phyloP scores from a whole-genome alignment of 2,797 vertebrate species.

The Serranus cabrilla region DNA sequence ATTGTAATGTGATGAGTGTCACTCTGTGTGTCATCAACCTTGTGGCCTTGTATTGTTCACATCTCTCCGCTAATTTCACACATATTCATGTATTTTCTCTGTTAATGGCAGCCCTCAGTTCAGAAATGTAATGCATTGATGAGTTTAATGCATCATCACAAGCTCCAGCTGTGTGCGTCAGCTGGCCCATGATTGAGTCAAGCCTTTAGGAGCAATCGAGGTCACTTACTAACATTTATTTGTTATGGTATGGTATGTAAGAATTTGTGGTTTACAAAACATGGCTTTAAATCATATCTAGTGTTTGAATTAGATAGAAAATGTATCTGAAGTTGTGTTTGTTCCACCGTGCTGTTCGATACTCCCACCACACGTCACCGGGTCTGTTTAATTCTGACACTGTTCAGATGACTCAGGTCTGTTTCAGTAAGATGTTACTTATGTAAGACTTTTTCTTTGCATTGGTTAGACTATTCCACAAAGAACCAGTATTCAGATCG shows the following conservation, averaged over 20 bases:
- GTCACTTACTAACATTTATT: constrained; percentile 4
- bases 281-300: background rate
- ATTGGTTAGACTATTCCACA: background rate
- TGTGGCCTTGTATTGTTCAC: background rate
- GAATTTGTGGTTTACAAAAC: background rate
- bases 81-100: constrained; percentile 11
- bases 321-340: constrained; percentile 13
- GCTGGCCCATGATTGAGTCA: constrained; percentile 12
- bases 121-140: constrained; percentile 26
- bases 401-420: constrained; percentile 16
- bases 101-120: constrained; percentile 17
- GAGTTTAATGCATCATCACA: constrained; percentile 27
- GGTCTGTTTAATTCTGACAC: background rate
- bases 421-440: background rate
- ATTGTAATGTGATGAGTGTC: constrained; percentile 15
- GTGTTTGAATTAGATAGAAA: background rate
- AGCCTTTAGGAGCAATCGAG: constrained; percentile 7
- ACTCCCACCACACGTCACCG: background rate
- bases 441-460: background rate
- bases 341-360: constrained; percentile 2
- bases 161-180: constrained; percentile 38
- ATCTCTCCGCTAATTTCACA: constrained; percentile 6
- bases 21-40: background rate
- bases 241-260: background rate
- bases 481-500: background rate